Evolutionary conservation across 2,888 invertebrate species (phyloP).

Genomic region (Thecophora atra): DNA sequence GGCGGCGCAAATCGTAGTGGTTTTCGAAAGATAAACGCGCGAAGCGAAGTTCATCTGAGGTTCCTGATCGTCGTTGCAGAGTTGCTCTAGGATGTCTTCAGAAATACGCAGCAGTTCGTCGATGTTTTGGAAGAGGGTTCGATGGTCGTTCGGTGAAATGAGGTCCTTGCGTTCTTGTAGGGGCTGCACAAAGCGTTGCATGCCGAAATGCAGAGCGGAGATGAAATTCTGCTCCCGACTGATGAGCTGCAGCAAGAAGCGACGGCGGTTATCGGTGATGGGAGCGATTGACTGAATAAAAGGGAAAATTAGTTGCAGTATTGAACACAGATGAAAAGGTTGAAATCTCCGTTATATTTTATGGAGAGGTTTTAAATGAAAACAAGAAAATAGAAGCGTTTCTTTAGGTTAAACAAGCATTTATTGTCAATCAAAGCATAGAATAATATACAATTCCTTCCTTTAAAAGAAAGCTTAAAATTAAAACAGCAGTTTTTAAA

Average conservation of each 20-base stretch:
- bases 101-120: slow-evolving; percentile 81
- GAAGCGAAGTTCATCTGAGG: slow-evolving; percentile 73
- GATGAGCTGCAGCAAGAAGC: slow-evolving; percentile 79
- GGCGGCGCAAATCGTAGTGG: slow-evolving; percentile 77
- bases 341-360: neutral
- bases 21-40: slow-evolving; percentile 77
- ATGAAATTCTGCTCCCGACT: slow-evolving; percentile 83
- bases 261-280: slow-evolving; percentile 70
- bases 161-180: slow-evolving; percentile 80
- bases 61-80: slow-evolving; percentile 79
- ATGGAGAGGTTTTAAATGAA: neutral
- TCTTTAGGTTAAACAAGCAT: slow-evolving; percentile 45
- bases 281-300: slow-evolving; percentile 63
- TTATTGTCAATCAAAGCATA: slow-evolving; percentile 53
- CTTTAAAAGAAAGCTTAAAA: slow-evolving; percentile 24
- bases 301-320: slow-evolving; percentile 18
- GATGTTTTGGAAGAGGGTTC: slow-evolving; percentile 83
- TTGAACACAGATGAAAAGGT: too few relatives aligned
- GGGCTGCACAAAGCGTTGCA: slow-evolving; percentile 80
- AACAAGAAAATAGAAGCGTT: slow-evolving; percentile 29
- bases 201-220: slow-evolving; percentile 80
- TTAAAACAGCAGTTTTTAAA: slow-evolving; percentile 20
- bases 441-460: neutral
- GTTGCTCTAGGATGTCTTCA: slow-evolving; percentile 81
- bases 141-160: slow-evolving; percentile 79